A percentile compares a stretch with the other conserved stretches of the same genome.
Evolutionary conservation across 2,113 vertebrate species (phyloP).

Genomic region (Xyrauchen texanus): DNA sequence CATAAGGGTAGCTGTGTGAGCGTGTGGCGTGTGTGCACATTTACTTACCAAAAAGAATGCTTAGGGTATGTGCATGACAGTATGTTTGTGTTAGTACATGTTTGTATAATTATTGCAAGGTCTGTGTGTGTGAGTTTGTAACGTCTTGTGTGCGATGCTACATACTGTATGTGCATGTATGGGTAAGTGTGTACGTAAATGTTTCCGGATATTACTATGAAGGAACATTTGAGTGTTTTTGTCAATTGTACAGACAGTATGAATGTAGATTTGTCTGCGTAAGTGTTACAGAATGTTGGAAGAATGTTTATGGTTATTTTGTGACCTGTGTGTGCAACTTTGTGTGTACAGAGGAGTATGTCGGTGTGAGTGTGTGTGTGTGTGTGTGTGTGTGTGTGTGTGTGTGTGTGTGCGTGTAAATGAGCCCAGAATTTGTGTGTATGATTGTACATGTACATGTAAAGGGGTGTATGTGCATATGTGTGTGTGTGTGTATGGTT

Average conservation of each 20-base stretch:
- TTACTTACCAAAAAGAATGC: too few relatives aligned
- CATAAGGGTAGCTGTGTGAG: too few relatives aligned
- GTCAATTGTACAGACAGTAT: neutral
- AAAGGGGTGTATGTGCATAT: neutral
- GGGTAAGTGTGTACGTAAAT: neutral
- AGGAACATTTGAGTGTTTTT: neutral
- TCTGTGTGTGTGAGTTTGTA: too few relatives aligned
- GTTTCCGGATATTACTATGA: neutral
- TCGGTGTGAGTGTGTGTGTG: neutral
- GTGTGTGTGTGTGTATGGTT: neutral
- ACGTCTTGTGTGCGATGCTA: too few relatives aligned
- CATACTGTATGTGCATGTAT: neutral
- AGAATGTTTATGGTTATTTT: neutral
- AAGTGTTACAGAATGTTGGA: neutral
- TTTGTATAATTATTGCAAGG: too few relatives aligned
- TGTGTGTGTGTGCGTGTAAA: neutral
- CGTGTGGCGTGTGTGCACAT: neutral
- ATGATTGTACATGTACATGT: neutral
- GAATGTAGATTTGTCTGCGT: neutral
- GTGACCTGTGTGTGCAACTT: neutral
- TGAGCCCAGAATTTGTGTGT: neutral
- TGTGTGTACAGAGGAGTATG: too few relatives aligned
- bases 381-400: neutral
- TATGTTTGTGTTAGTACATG: too few relatives aligned
- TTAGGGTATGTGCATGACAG: too few relatives aligned